phyloP scores from a whole-genome alignment of 2,113 vertebrate genomes.

The Galbula dea region DNA sequence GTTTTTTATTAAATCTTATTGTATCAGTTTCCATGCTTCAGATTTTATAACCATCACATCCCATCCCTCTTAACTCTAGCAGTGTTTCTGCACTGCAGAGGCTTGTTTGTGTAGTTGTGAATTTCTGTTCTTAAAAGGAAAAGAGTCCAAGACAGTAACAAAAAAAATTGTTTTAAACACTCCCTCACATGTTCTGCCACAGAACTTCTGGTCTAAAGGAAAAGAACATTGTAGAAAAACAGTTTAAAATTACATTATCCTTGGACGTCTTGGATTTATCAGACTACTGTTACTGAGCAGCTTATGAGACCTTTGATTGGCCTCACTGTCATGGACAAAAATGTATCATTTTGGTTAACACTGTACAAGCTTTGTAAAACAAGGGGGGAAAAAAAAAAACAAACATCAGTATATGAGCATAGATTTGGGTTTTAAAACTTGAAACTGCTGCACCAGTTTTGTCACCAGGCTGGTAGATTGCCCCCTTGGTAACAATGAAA shows the following conservation, averaged over 20 bases:
- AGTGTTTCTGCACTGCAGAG: background rate
- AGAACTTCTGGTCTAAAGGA: slow-evolving; percentile 12
- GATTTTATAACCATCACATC: background rate
- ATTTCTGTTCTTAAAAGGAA: slow-evolving; percentile 16
- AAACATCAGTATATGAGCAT: background rate
- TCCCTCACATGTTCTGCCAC: slow-evolving; percentile 33
- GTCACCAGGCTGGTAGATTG: background rate
- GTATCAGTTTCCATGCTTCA: background rate
- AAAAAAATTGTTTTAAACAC: background rate
- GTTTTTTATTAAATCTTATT: background rate
- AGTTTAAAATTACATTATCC: slow-evolving; percentile 54
- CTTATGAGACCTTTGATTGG: slow-evolving; percentile 15
- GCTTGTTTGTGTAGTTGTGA: background rate
- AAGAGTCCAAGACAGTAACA: slow-evolving; percentile 19
- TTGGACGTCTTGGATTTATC: slow-evolving; percentile 50
- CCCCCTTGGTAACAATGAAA: slow-evolving; percentile 33
- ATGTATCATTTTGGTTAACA: slow-evolving; percentile 12
- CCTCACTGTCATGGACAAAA: background rate
- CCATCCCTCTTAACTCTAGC: background rate
- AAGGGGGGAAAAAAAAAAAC: no score
- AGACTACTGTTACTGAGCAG: slow-evolving; percentile 1
- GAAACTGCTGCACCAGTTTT: background rate
- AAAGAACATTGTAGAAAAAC: slow-evolving; percentile 43
- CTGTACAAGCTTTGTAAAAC: background rate
- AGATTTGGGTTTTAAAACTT: background rate